These are phyloP conservation scores for Psittacus erithacus DNA, from an alignment of 2,113 vertebrate species.

Conservation along the genomic window DNA sequence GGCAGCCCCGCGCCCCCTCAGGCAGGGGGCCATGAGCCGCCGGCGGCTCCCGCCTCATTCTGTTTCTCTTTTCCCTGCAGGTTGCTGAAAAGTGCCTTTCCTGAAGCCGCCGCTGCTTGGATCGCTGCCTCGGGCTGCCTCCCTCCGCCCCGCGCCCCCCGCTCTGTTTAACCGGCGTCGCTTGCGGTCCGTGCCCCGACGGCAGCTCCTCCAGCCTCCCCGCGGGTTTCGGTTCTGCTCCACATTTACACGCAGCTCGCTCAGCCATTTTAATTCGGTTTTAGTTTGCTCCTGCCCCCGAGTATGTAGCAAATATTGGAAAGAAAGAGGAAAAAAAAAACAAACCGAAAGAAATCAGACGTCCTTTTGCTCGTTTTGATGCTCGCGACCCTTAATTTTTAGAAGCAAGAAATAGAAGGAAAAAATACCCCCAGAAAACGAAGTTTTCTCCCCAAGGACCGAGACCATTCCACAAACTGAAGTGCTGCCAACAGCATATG, in stretches of 20 bases:
- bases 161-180: conserved; percentile 48
- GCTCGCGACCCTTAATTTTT: conserved; percentile 45
- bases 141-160: conserved; percentile 65
- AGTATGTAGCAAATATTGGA: conserved; percentile 65
- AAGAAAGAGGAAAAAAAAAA: background rate
- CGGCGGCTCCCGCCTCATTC: conserved; percentile 63
- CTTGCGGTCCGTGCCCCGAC: conserved; percentile 67
- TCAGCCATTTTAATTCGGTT: conserved; percentile 53
- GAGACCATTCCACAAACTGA: conserved; percentile 72
- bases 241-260: conserved; percentile 60
- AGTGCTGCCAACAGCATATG: conserved; percentile 72
- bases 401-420: conserved; percentile 62
- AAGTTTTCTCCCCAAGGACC: conserved; percentile 64
- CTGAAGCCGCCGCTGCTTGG: conserved; percentile 81
- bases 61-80: conserved; percentile 78
- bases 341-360: background rate
- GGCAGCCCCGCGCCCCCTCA: conserved; percentile 38
- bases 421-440: background rate
- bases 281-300: conserved; percentile 12
- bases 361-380: conserved; percentile 35
- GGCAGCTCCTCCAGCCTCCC: conserved; percentile 45
- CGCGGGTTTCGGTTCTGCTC: background rate
- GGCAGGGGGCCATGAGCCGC: background rate
- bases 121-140: conserved; percentile 79
- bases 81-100: conserved; percentile 85